These are phyloP conservation scores for Drosophila rubida DNA, from an alignment of 2,888 invertebrate species.

Conservation along the genomic window DNA sequence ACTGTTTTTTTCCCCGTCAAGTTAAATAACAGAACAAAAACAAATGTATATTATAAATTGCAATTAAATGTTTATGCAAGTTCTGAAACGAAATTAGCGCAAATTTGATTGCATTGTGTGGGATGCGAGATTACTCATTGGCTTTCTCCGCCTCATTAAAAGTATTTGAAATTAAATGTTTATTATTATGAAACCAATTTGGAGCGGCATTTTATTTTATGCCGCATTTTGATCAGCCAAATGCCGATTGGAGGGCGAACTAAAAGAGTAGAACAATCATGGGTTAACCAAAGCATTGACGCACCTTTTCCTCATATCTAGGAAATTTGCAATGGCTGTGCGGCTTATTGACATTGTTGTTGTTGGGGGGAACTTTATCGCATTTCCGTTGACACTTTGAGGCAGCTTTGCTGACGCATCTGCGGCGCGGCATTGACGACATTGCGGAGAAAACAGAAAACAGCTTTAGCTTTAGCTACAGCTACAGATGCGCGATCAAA, in stretches of 20 bases:
- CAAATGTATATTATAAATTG: background rate
- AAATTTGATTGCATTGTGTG: background rate
- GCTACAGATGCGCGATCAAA: constrained; percentile 48
- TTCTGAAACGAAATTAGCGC: background rate
- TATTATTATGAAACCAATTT: background rate
- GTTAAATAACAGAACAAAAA: no score
- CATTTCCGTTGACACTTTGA: constrained; percentile 49
- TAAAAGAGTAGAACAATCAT: background rate
- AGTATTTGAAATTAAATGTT: background rate
- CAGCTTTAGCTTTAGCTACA: constrained; percentile 12
- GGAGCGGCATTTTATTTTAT: background rate
- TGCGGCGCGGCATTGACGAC: constrained; percentile 46
- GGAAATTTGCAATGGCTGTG: constrained; percentile 28
- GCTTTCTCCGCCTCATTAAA: background rate
- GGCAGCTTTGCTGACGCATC: constrained; percentile 60
- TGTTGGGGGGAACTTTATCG: constrained; percentile 41
- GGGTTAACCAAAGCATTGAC: constrained; percentile 36
- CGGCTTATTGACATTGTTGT: constrained; percentile 13
- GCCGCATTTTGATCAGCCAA: background rate
- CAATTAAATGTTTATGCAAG: background rate
- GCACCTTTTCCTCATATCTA: constrained; percentile 42
- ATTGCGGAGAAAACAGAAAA: constrained; percentile 50
- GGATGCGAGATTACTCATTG: background rate
- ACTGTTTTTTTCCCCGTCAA: no score
- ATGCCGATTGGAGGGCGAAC: background rate